These are phyloP conservation scores for Bovichtus diacanthus DNA, from an alignment of 2,797 vertebrate genomes.

Conservation along the genomic window DNA sequence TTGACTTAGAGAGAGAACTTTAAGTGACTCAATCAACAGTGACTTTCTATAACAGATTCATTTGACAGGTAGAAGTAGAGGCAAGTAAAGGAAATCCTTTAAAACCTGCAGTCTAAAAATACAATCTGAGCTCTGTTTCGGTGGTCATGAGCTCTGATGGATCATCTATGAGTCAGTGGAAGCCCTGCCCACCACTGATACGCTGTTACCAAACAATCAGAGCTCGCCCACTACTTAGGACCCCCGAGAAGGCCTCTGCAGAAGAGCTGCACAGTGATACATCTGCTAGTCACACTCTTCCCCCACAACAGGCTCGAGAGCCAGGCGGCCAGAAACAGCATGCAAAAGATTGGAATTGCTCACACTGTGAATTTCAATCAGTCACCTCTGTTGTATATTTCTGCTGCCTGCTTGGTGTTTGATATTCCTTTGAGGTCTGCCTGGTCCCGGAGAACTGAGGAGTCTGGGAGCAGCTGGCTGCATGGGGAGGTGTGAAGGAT, in stretches of 20 bases:
- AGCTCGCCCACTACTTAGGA: constrained; percentile 60
- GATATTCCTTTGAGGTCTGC: constrained; percentile 53
- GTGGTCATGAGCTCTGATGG: constrained; percentile 52
- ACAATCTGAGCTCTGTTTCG: constrained; percentile 21
- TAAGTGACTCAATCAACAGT: neutral
- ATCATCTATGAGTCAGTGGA: constrained; percentile 63
- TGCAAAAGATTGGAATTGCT: constrained; percentile 66
- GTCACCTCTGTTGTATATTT: constrained; percentile 61
- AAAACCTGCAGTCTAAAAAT: constrained; percentile 55
- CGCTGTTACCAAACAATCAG: constrained; percentile 69
- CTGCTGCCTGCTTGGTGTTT: constrained; percentile 30
- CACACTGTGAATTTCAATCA: constrained; percentile 74
- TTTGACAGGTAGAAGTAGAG: neutral
- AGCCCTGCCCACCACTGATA: constrained; percentile 52
- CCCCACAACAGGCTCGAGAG: constrained; percentile 51
- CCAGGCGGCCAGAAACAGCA: constrained; percentile 53
- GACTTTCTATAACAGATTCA: neutral
- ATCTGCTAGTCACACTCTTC: constrained; percentile 65
- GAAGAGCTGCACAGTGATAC: constrained; percentile 47
- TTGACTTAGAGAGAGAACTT: neutral
- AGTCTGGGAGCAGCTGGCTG: constrained; percentile 53
- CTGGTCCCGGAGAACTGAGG: constrained; percentile 31
- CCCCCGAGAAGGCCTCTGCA: constrained; percentile 59
- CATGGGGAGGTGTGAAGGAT: constrained; percentile 48
- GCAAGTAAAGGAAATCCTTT: constrained; percentile 28